These are phyloP conservation scores for Ochlodes sylvanus DNA, from an alignment of 2,888 invertebrate species.

Conservation along the genomic window DNA sequence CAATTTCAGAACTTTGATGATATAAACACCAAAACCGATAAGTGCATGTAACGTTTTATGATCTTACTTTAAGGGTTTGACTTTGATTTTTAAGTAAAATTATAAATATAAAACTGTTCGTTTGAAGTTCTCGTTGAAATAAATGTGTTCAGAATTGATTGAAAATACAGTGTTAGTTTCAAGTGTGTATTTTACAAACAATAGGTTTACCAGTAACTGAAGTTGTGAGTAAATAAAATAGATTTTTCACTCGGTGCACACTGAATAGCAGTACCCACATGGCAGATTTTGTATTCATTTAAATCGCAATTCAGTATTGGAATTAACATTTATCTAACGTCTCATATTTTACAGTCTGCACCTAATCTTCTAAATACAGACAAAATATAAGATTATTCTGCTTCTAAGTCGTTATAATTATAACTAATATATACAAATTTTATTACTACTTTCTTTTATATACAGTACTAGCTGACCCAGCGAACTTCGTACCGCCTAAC, in stretches of 20 bases:
- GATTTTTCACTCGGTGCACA: constrained; percentile 2
- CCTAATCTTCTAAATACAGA: too few species aligned
- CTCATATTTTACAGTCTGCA: background rate
- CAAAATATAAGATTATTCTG: too few species aligned
- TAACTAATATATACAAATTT: too few species aligned
- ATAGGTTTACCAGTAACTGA: constrained; percentile 39
- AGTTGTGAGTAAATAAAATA: constrained; percentile 51
- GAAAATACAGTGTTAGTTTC: background rate
- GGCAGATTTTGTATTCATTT: constrained; percentile 50
- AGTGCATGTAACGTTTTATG: too few species aligned
- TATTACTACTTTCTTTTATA: too few species aligned
- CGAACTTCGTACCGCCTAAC: too few species aligned
- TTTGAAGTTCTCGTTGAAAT: background rate
- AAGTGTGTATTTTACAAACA: constrained; percentile 9
- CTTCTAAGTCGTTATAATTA: too few species aligned
- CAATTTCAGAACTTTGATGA: background rate
- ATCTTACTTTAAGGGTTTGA: too few species aligned
- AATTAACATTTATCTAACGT: background rate
- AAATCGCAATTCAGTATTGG: background rate
- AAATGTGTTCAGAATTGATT: background rate
- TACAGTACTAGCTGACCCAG: too few species aligned
- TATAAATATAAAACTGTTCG: background rate
- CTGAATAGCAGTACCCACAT: background rate
- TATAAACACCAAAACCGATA: too few species aligned
- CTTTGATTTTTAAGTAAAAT: too few species aligned